phyloP scores from a whole-genome alignment of 2,113 vertebrate genomes.

The Heterocephalus glaber region DNA sequence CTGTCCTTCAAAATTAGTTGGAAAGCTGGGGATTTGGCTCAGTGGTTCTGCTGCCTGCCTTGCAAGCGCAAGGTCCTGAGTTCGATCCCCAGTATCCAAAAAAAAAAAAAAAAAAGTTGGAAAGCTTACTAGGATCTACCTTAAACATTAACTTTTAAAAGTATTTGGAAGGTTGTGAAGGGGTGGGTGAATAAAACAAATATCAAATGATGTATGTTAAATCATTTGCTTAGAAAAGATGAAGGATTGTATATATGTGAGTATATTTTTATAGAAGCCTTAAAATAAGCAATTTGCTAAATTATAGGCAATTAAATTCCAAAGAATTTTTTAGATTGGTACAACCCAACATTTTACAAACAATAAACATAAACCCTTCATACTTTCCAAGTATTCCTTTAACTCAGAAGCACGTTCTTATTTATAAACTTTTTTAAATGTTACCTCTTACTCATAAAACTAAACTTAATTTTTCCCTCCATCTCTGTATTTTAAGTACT shows the following conservation, averaged over 20 bases:
- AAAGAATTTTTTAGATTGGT: constrained; percentile 2
- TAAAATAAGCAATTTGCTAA: constrained; percentile 27
- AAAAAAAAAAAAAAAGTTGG: too few species aligned
- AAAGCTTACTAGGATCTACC: not conserved
- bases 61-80: too few species aligned
- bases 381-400: constrained; percentile 7
- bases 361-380: constrained; percentile 5
- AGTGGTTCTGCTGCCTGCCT: too few species aligned
- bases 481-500: constrained; percentile 34
- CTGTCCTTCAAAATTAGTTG: constrained; percentile 31
- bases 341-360: constrained; percentile 21
- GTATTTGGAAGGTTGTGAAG: not conserved
- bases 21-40: too few species aligned
- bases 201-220: not conserved
- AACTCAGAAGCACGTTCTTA: constrained; percentile 55
- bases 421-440: constrained; percentile 7
- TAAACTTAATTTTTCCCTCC: constrained; percentile 54
- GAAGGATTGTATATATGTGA: not conserved
- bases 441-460: constrained; percentile 32
- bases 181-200: constrained; percentile 11
- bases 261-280: not conserved
- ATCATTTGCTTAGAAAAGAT: constrained; percentile 30
- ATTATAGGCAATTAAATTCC: constrained; percentile 41
- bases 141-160: constrained; percentile 36
- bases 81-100: too few species aligned